Evolutionary conservation across 1,140 invertebrate species (phyloP).

Genomic region (Aporrectodea caliginosa): DNA sequence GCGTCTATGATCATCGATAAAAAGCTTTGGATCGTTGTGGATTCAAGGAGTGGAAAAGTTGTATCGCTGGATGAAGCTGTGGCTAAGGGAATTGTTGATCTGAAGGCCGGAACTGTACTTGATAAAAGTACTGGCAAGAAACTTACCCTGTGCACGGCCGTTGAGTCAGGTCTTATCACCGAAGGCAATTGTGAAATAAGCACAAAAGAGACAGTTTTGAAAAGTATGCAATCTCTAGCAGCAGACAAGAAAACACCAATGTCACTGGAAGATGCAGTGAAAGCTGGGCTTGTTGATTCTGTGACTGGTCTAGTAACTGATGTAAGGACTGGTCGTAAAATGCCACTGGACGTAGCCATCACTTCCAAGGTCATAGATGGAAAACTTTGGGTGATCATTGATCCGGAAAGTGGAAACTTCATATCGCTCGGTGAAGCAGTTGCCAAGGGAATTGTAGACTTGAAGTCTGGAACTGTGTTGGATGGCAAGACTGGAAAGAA

Average conservation of each 20-base stretch:
- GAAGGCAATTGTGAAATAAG: neutral
- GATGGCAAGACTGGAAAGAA: neutral
- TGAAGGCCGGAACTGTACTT: conserved; percentile 58
- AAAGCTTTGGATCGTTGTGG: conserved; percentile 64
- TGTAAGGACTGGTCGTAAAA: conserved; percentile 65
- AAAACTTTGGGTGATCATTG: conserved; percentile 42
- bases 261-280: conserved; percentile 21
- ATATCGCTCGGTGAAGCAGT: conserved; percentile 69
- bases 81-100: conserved; percentile 41
- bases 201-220: conserved; percentile 61
- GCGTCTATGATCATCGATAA: conserved; percentile 77
- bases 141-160: conserved; percentile 1
- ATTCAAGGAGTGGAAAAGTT: conserved; percentile 61
- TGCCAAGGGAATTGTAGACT: conserved; percentile 59
- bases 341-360: neutral
- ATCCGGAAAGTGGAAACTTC: conserved; percentile 70
- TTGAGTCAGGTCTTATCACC: neutral
- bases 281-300: conserved; percentile 25
- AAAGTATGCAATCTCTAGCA: conserved; percentile 71
- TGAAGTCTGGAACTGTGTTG: neutral
- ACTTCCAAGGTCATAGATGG: neutral
- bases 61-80: conserved; percentile 68
- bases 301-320: conserved; percentile 67
- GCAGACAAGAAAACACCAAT: conserved; percentile 39
- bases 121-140: conserved; percentile 1